Conservation (phyloP, 1,140 invertebrate species). For the Aricia agestis region DNA sequence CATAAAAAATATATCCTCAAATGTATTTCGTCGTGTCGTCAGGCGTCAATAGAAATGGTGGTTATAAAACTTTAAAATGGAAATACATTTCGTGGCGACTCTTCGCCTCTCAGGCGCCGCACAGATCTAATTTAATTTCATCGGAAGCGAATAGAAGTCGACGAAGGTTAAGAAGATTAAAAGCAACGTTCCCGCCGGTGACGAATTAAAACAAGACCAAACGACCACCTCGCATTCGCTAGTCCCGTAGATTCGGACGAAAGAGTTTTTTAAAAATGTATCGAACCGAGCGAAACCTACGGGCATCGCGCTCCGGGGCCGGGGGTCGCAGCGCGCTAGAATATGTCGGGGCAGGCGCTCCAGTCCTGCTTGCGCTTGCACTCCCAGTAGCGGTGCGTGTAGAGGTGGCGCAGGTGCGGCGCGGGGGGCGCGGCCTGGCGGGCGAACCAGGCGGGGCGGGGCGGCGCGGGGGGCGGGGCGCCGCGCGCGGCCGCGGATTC, state of each 20-base stretch:
- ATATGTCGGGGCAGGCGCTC: constrained; percentile 95
- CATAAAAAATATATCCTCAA: background rate
- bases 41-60: background rate
- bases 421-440: constrained; percentile 48
- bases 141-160: background rate
- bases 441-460: constrained; percentile 94
- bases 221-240: background rate
- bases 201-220: background rate
- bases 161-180: background rate
- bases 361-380: constrained; percentile 93
- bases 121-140: background rate
- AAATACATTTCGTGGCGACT: background rate
- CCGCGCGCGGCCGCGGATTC: constrained; percentile 86
- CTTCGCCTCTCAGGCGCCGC: too few relatives aligned
- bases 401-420: constrained; percentile 85
- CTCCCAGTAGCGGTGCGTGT: constrained; percentile 94
- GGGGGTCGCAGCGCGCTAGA: constrained; percentile 71
- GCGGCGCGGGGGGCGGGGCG: constrained; percentile 80
- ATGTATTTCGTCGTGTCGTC: background rate
- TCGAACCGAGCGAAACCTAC: background rate
- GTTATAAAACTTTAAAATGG: background rate
- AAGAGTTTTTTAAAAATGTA: too few relatives aligned
- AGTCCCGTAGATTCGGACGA: background rate
- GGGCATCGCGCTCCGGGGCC: background rate
- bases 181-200: background rate